phyloP scores from a whole-genome alignment of 1,140 invertebrate genomes.

The Whitmania pigra region DNA sequence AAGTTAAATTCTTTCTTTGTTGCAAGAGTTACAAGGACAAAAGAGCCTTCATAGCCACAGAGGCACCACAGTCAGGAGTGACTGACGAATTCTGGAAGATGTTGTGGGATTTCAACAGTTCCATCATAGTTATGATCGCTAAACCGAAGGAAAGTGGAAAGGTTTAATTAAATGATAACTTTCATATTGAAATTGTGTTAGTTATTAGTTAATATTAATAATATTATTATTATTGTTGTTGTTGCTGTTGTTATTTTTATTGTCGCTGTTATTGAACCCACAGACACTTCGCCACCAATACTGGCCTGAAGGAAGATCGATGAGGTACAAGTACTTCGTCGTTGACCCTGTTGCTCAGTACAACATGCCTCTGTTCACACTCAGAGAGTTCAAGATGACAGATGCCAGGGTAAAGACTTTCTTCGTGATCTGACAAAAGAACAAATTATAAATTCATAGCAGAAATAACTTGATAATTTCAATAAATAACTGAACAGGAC shows the following conservation, averaged over 20 bases:
- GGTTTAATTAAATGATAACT: slow-evolving; percentile 24
- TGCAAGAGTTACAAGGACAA: slow-evolving; percentile 69
- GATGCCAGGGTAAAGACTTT: slow-evolving; percentile 44
- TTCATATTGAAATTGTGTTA: too few relatives aligned
- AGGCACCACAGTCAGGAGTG: slow-evolving; percentile 67
- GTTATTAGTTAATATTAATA: too few relatives aligned
- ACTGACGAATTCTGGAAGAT: slow-evolving; percentile 86
- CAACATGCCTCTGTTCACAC: slow-evolving; percentile 96
- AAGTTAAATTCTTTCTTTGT: too few relatives aligned
- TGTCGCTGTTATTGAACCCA: too few relatives aligned
- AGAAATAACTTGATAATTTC: too few relatives aligned
- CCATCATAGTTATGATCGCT: slow-evolving; percentile 57
- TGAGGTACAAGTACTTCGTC: slow-evolving; percentile 88
- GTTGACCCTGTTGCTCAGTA: slow-evolving; percentile 98
- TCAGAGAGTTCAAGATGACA: slow-evolving; percentile 90
- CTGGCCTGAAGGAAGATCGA: slow-evolving; percentile 91
- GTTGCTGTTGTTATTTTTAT: too few relatives aligned
- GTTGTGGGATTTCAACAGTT: slow-evolving; percentile 88
- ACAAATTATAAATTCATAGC: neutral
- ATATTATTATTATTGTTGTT: too few relatives aligned
- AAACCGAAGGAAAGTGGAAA: slow-evolving; percentile 43
- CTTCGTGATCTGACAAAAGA: neutral
- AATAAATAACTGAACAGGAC: too few relatives aligned
- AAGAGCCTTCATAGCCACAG: slow-evolving; percentile 80
- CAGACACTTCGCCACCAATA: slow-evolving; percentile 61